Evolutionary conservation across 2,888 invertebrate species (phyloP), one percentile per base, ranked within the genome.

Genomic region (Tipula confusa): DNA sequence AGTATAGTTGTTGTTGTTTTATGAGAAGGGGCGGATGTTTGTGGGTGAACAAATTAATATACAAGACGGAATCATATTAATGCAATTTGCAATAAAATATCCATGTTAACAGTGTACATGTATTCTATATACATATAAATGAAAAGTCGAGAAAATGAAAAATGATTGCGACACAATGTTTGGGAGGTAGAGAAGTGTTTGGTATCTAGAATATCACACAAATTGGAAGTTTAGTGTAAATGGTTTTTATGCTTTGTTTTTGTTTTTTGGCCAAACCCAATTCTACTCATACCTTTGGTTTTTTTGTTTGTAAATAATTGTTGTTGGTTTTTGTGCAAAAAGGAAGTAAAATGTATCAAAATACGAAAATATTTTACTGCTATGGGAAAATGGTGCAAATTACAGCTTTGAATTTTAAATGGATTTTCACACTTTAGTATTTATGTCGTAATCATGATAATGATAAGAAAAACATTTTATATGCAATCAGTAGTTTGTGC

Each of bases 21-120:
- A 64, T n/a, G n/a, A n/a, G n/a, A n/a, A 24, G 18, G 64, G 24
- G 18, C 7, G 24, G 24, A n/a, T n/a, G n/a, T n/a, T 24, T 64
- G 24, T 3, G 64, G n/a, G 64, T 24, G 64, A 64, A 64, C 64
- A 64, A 64, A 64, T 64, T 64, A 64, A 64, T 24, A 64, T 64
- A 64, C 64, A 64, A 64, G 64, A 24, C 64, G 64, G 64, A 64
- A 64, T 64, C 64, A 64, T 64, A 64, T 64, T 64, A 18, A 24
- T 64, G 64, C 64, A 64, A 64, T 64, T 64, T 64, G 64, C 64
- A 64, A 64, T 64, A 64, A 64, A 64, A 64, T 64, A 64, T 64
- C 24, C 18, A 64, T 64, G 64, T 64, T 64, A 64, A 64, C 64
- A 64, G 64, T 64, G 7, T 64, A 15, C 15, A 15, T 43, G 15